Percentiles rank a stretch among this genome's conserved stretches.
Conservation (phyloP, 2,113 vertebrate genomes). For the Tragelaphus imberbis region DNA sequence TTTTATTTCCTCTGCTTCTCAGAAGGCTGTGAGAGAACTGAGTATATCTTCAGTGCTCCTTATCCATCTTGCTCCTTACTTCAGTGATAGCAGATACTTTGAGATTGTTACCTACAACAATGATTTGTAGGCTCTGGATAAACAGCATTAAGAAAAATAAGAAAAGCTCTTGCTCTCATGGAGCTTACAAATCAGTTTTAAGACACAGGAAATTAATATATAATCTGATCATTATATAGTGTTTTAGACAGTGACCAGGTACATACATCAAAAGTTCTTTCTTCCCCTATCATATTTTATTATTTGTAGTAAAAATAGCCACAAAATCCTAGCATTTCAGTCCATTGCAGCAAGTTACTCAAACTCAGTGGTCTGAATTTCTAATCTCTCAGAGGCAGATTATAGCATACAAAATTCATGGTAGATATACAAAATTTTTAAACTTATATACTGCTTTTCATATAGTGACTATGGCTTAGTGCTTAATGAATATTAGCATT, state of each 20-base stretch:
- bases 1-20: neutral
- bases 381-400: neutral
- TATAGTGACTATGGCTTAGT: neutral
- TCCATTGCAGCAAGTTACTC: neutral
- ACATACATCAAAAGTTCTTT: neutral
- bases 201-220: neutral
- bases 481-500: neutral
- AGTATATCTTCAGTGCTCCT: neutral
- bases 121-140: neutral
- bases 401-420: neutral
- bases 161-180: neutral
- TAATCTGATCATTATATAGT: neutral
- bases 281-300: neutral
- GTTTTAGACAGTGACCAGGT: neutral
- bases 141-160: neutral
- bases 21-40: neutral
- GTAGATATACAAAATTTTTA: neutral
- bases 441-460: neutral
- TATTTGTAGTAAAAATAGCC: neutral
- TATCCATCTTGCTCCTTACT: neutral
- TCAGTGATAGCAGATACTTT: neutral
- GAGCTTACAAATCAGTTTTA: neutral
- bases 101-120: neutral
- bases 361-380: neutral
- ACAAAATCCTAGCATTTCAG: neutral